These are phyloP conservation scores for Todiramphus chloris DNA, from an alignment of 2,113 vertebrate genomes.

Conservation along the genomic window DNA sequence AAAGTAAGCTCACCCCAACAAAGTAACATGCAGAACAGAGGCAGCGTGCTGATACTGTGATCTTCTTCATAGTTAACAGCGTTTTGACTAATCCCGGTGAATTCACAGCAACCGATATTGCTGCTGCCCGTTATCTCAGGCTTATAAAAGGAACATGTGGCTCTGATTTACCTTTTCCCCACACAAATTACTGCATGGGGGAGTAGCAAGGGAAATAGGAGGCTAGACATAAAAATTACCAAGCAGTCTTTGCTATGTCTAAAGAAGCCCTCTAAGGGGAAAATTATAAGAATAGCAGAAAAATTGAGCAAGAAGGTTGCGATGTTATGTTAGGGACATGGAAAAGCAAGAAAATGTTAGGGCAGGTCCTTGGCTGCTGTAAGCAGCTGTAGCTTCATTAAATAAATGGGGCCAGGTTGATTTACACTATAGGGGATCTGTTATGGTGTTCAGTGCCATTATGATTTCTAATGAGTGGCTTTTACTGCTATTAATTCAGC, in stretches of 20 bases:
- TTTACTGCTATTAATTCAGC: constrained; percentile 53
- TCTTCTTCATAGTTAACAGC: background rate
- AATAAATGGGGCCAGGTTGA: constrained; percentile 24
- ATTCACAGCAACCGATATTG: background rate
- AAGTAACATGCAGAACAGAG: background rate
- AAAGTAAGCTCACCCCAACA: background rate
- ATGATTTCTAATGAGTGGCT: constrained; percentile 40
- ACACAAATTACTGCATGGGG: constrained; percentile 56
- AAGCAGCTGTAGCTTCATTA: constrained; percentile 43
- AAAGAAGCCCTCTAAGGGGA: constrained; percentile 64
- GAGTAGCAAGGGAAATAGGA: constrained; percentile 61
- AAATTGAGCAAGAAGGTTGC: constrained; percentile 41
- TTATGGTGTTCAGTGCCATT: constrained; percentile 23
- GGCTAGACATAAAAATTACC: constrained; percentile 68
- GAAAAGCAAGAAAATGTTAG: constrained; percentile 33
- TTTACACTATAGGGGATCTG: constrained; percentile 36
- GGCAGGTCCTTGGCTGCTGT: constrained; percentile 25
- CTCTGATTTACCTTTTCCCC: constrained; percentile 65
- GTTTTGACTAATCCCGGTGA: background rate
- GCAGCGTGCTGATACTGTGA: background rate
- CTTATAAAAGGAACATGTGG: constrained; percentile 52
- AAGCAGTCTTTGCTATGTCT: constrained; percentile 63
- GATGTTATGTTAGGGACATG: background rate
- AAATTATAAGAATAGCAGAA: constrained; percentile 60
- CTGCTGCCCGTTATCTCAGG: constrained; percentile 50